Base-by-base conservation (phyloP, 2,888 invertebrate species). In the Agrochola lota region DNA sequence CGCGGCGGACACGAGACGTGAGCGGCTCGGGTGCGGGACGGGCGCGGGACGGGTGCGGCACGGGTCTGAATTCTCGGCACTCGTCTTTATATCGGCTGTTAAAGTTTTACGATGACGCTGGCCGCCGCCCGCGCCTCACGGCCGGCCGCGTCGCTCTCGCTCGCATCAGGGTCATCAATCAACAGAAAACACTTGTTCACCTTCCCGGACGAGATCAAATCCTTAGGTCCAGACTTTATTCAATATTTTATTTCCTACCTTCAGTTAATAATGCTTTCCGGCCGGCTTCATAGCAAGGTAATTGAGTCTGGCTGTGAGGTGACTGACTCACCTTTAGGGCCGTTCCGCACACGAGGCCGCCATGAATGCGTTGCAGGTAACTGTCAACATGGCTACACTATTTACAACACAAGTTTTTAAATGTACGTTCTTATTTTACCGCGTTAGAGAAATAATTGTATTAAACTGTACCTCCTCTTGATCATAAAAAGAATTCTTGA, bases 81-180 rank as follows among this genome's bases (percentile, higher is more conserved):
- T 85, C 43, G 57, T 55, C 72, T 78, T 71, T 77, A 83, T 60
- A 76, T 35, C 40, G 46, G 67, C 67, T 43, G 55, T 85, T 80
- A 77, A 83, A 68, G 23, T 73, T 78, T 72, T 71, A 78, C n/a
- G 30, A 80, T 60, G 57, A 26, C 43, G 59, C 60, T 17, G 40
- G 57, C 49, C 17, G 40, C 26, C 55, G 60, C 46, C 30, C 20
- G 52, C 52, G 40, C 23, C 30, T 43, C 66, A 9, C 30, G n/a
- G 35, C 17, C 30, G n/a, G 35, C 17, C 46, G 46, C n/a, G 12
- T 17, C 55, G 7, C n/a, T 43, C 57, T 77, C 46, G 17, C 46
- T 55, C 35, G 17, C 70, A 23, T 23, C 59, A 75, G 30, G 35
- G n/a, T 66, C 49, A 40, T 49, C 60, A 57, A 40, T 60, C 20